These are phyloP conservation scores for Pycnomerus fuliginosus DNA, from an alignment of 2,888 invertebrate genomes.

Conservation along the genomic window DNA sequence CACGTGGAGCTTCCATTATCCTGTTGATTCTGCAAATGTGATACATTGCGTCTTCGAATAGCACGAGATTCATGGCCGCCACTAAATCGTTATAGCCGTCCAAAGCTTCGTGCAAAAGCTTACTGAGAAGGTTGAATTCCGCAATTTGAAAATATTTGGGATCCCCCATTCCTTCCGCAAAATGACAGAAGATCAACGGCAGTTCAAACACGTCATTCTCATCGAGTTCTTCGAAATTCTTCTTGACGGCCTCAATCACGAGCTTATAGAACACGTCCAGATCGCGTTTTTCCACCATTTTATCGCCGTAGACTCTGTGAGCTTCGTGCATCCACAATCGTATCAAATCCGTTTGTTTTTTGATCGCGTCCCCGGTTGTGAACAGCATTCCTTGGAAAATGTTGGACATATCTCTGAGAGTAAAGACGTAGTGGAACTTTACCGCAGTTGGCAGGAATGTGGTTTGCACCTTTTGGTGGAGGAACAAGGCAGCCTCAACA, in stretches of 20 bases:
- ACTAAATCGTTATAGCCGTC: conserved; percentile 81
- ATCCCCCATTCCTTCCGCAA: conserved; percentile 87
- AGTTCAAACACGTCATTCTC: conserved; percentile 70
- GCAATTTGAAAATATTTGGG: conserved; percentile 83
- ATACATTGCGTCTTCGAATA: conserved; percentile 93
- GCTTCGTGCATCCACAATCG: conserved; percentile 91
- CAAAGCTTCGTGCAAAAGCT: conserved; percentile 77
- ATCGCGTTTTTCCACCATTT: conserved; percentile 80
- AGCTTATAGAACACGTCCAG: conserved; percentile 72
- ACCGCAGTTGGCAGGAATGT: conserved; percentile 89
- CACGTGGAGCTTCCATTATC: conserved; percentile 87
- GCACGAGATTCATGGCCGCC: conserved; percentile 89
- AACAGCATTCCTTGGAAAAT: conserved; percentile 92
- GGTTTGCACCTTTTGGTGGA: conserved; percentile 74
- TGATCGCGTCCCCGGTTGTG: conserved; percentile 68
- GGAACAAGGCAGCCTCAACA: conserved; percentile 69
- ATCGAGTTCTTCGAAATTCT: conserved; percentile 71
- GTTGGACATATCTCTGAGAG: conserved; percentile 87
- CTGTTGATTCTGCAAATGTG: conserved; percentile 92
- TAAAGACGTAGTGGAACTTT: conserved; percentile 94
- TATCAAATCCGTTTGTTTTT: conserved; percentile 68
- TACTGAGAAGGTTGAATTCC: conserved; percentile 70
- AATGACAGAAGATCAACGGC: conserved; percentile 90
- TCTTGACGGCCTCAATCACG: conserved; percentile 74
- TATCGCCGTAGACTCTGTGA: conserved; percentile 87